Base-by-base conservation (phyloP, 2,797 vertebrate species). In the Chaetodon trifasciatus region DNA sequence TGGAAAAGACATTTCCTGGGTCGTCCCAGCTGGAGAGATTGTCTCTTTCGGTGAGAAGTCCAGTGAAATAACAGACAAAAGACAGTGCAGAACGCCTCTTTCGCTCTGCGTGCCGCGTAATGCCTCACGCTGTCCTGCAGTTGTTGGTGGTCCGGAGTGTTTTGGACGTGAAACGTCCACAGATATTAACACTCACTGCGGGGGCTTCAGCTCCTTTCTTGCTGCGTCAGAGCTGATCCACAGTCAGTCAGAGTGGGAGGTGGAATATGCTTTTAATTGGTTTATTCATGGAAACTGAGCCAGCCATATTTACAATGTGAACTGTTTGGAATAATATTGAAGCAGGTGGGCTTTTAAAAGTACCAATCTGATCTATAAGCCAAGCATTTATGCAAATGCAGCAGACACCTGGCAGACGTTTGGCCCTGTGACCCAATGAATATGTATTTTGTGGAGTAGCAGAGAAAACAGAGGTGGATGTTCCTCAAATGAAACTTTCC, bases 331-430 rank as follows among this genome's bases (percentile, higher is more conserved):
- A 8, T 56, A 4, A 44, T 23, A 58, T 62, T 11, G 37, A 71
- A 83, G 70, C 81, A 81, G 74, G 42, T 46, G 66, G 63, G 79
- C 37, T 81, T 79, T 65, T 64, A 40, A 78, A 74, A 69, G 67
- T 1, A 40, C n/a, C 57, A 15, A n/a, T 72, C 21, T 28, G 70
- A 84, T 73, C 28, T 40, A 28, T 44, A 58, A 32, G 55, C 13
- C 24, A 50, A 78, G 42, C 56, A 2, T 73, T 79, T 68, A 84
- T 81, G 77, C 56, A 75, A 70, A 84, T 81, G 8, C 5, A 1
- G 1, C 4, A 24, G 57, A 73, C 70, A 86, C 60, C 39, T 80
- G 82, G 63, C 70, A 75, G 78, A 70, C 44, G 39, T 75, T 81
- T 74, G 63, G 42, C 53, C 57, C 81, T 32, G 64, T 53, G 63